These are phyloP conservation scores for Microplitis manilae DNA, from an alignment of 2,888 invertebrate genomes.

Conservation along the genomic window DNA sequence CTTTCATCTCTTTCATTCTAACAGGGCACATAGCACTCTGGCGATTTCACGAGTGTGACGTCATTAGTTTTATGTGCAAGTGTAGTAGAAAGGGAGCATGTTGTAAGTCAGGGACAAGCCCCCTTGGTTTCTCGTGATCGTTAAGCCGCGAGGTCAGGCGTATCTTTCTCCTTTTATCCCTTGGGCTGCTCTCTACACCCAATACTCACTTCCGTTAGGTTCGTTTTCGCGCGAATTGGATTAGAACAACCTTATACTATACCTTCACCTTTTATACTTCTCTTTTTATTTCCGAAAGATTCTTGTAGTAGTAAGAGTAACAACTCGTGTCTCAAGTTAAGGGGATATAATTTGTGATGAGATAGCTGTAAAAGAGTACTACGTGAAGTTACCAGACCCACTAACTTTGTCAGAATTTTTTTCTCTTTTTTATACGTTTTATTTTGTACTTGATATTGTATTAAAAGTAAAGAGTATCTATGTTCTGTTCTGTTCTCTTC, in stretches of 20 bases:
- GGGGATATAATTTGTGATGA: not conserved
- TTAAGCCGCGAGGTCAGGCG: conserved; percentile 66
- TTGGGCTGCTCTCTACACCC: conserved; percentile 29
- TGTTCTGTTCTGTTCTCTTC: conserved; percentile 9
- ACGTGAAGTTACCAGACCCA: conserved; percentile 4
- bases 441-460: conserved; percentile 12
- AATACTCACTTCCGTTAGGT: conserved; percentile 60
- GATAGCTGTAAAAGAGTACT: not conserved
- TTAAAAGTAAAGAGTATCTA: not conserved
- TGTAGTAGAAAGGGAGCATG: not conserved
- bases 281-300: not conserved
- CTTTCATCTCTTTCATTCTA: not conserved
- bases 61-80: not conserved
- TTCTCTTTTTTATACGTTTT: conserved; percentile 4
- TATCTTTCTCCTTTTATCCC: conserved; percentile 53
- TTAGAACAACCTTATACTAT: conserved; percentile 55
- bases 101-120: conserved; percentile 36
- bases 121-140: conserved; percentile 48
- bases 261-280: not conserved
- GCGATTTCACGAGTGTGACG: conserved; percentile 4
- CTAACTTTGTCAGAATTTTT: not conserved
- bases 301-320: not conserved
- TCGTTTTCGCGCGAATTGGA: conserved; percentile 66
- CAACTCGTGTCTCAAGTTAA: not conserved
- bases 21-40: not conserved